Base-by-base conservation (phyloP, 92 coral and sea anemone species). In the Muricea muricata region DNA sequence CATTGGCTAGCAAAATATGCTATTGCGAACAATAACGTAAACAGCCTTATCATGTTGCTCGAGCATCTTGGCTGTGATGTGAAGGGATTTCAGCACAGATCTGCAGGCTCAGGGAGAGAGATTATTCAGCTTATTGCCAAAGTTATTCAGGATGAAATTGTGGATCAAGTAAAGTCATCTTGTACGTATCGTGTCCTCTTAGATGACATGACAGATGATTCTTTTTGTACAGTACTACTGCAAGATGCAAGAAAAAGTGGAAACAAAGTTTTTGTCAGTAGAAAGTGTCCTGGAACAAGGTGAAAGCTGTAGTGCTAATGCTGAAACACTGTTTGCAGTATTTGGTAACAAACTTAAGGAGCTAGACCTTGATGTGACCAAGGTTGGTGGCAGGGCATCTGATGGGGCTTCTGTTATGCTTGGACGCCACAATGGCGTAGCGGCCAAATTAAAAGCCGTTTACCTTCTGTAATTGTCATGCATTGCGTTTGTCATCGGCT, bases 301-400 rank as follows among this genome's bases (percentile, higher is more conserved):
- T n/a, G 90, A 87, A 15, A 87, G 87, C 87, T 87, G 90, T 66
- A 73, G 83, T 81, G 87, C 87, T 25, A 87, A 87, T 72, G 90
- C 90, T 69, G 74, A 80, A 69, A 87, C 90, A 25, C 46, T 87
- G 83, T 87, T 87, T 79, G 29, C 79, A 37, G 81, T 86, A 73
- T 39, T 87, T 54, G 58, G 83, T 47, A 79, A 29, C 23, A 87
- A 87, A 65, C 90, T 87, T 32, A 56, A 65, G 37, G 81, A 87
- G 52, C 61, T 87, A 54, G 90, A 83, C 28, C 87, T 87, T 69
- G 37, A 50, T 14, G 23, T 50, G 17, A 50, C 58, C 3, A 50
- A 50, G 58, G 89, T 86, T 68, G 89, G 86, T 86, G 89, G 86
- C 79, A 57, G 79, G 89, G 89, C 89, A n/a, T 78, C 85, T 9